A percentile compares a stretch with the other conserved stretches of the same genome.
phyloP scores from a whole-genome alignment of 2,797 vertebrate genomes.

The Lepidocolaptes lacrymiger region DNA sequence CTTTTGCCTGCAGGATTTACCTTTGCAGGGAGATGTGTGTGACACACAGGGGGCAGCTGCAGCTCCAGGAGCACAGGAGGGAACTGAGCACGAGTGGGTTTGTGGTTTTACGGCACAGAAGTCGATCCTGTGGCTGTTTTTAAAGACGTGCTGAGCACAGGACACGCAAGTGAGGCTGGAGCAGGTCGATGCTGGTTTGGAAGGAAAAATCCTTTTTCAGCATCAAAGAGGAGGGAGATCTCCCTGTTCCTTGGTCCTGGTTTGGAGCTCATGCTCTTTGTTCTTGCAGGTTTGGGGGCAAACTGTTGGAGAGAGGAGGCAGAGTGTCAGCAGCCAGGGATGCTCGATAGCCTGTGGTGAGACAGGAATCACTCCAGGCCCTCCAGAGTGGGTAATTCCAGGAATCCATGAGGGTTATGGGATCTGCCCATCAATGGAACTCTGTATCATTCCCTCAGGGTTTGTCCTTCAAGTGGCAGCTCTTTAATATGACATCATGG shows the following conservation, averaged over 20 bases:
- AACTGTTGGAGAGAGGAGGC: neutral
- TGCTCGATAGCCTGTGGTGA: neutral
- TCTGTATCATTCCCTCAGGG: too few relatives aligned
- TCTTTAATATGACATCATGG: neutral
- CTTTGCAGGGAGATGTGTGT: too few relatives aligned
- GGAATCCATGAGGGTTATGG: accelerated
- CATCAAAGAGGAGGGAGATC: neutral
- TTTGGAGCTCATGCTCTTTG: neutral
- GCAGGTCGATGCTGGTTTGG: neutral
- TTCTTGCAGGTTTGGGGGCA: neutral
- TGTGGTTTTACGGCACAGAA: neutral
- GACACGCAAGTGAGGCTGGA: accelerated
- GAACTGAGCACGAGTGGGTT: accelerated
- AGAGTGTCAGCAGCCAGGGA: neutral
- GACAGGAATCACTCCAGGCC: neutral
- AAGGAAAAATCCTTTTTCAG: neutral
- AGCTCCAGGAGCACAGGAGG: too few relatives aligned
- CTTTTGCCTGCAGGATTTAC: too few relatives aligned
- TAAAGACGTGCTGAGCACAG: neutral
- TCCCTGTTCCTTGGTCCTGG: neutral
- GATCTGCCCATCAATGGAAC: too few relatives aligned
- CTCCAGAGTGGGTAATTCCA: accelerated
- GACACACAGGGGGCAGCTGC: too few relatives aligned
- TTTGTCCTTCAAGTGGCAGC: neutral
- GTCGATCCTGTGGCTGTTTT: neutral